Evolutionary conservation across 2,797 vertebrate genomes (phyloP), one percentile per base, ranked within the genome.

Genomic region (Lutjanus argentimaculatus): DNA sequence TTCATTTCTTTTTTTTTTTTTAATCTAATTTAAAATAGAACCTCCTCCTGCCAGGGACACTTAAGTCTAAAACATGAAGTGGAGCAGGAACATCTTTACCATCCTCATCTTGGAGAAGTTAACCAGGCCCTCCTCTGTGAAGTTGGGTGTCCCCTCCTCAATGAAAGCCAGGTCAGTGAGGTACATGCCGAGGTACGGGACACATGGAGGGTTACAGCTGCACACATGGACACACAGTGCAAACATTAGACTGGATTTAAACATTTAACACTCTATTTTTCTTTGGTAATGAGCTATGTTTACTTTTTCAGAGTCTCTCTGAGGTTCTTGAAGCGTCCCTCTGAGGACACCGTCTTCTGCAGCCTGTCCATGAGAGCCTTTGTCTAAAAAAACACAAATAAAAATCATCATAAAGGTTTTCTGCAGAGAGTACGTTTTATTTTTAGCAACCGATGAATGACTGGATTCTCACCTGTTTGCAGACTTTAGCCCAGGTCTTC

Each of bases 51-150:
- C n/a, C n/a, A n/a, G n/a, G n/a, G n/a, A n/a, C n/a, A n/a, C n/a
- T n/a, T n/a, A n/a, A n/a, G n/a, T n/a, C n/a, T n/a, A n/a, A n/a
- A n/a, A n/a, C n/a, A n/a, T n/a, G n/a, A n/a, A n/a, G n/a, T n/a
- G n/a, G n/a, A n/a, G n/a, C n/a, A n/a, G n/a, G n/a, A 40, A 1
- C 1, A 25, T 1, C 22, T 7, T 91, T 95, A 99, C 98, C 98
- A 99, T 99, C 92, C 98, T 97, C 98, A 99, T 99, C 95, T 99
- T 99, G 92, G 98, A 99, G 93, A 99, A 99, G 94, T 99, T 99
- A 40, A 99, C 98, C 68, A 99, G 97, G 48, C 98, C 98, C 84
- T 99, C 97, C 87, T 98, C 97, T 0, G 98, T 99, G 87, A 99
- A 99, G 93, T 99, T 98, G 30, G 98, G 98, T 5, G 97, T 99